A percentile compares a stretch with the other conserved stretches of the same genome.
phyloP scores from a whole-genome alignment of 2,113 vertebrate species.

The Galeopterus variegatus region DNA sequence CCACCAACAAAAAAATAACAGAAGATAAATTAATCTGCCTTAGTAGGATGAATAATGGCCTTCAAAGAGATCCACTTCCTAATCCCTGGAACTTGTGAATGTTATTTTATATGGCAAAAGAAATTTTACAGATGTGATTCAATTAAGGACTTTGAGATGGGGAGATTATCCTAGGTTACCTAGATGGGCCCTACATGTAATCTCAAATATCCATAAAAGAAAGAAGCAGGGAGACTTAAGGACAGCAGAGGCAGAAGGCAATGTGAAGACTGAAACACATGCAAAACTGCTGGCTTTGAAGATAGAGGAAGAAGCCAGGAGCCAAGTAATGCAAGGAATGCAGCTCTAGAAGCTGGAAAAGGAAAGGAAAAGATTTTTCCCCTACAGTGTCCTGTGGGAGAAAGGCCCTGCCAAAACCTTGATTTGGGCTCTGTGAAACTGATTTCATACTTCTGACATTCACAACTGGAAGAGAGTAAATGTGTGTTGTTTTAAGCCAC shows the following conservation, averaged over 20 bases:
- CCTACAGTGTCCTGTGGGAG: not conserved
- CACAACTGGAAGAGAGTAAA: not conserved
- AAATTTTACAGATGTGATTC: not conserved
- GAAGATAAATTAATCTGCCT: not conserved
- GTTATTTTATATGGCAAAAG: not conserved
- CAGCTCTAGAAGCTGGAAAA: not conserved
- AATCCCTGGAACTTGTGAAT: not conserved
- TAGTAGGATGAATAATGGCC: not conserved
- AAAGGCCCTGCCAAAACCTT: not conserved
- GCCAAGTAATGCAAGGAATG: conserved; percentile 38
- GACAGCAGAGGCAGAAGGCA: not conserved
- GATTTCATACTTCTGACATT: not conserved
- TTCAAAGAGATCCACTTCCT: not conserved
- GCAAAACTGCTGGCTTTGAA: not conserved
- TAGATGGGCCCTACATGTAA: not conserved
- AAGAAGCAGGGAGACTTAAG: not conserved
- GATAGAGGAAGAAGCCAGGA: not conserved
- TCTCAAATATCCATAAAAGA: not conserved
- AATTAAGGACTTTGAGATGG: not conserved
- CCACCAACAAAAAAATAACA: not conserved
- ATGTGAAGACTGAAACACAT: not conserved
- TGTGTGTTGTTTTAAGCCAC: not conserved
- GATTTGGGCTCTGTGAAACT: not conserved
- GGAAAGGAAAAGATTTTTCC: not conserved
- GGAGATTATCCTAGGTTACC: not conserved